Evolutionary conservation across 2,797 vertebrate genomes (phyloP).

Genomic region (Knipowitschia caucasica): DNA sequence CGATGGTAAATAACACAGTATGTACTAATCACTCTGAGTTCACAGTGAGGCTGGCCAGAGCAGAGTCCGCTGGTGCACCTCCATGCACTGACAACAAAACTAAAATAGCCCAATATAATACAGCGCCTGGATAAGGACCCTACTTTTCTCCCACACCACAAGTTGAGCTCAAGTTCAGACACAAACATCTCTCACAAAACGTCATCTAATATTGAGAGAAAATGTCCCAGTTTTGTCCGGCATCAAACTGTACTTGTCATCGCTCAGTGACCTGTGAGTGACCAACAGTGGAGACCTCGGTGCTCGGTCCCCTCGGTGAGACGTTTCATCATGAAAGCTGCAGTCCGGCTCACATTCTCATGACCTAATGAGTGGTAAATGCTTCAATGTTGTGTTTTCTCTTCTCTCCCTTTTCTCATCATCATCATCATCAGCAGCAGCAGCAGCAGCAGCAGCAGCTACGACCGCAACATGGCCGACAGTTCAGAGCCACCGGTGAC

Average conservation of each 20-base stretch:
- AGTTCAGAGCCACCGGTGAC: slow-evolving; percentile 39
- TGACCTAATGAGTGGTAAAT: slow-evolving; percentile 82
- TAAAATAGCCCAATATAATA: slow-evolving; percentile 76
- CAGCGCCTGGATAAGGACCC: slow-evolving; percentile 56
- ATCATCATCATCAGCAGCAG: slow-evolving; percentile 50
- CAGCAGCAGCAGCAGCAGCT: slow-evolving; percentile 7
- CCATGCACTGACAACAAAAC: slow-evolving; percentile 75
- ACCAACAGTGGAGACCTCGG: slow-evolving; percentile 63
- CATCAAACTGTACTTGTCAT: slow-evolving; percentile 68
- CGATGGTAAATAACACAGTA: too few species aligned
- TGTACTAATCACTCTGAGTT: slow-evolving; percentile 6
- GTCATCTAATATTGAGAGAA: slow-evolving; percentile 47
- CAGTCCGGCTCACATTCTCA: slow-evolving; percentile 76
- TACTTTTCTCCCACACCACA: slow-evolving; percentile 65
- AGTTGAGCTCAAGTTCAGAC: slow-evolving; percentile 49
- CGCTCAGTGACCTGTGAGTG: slow-evolving; percentile 67
- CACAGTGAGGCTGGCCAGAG: slow-evolving; percentile 46
- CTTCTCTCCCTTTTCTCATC: slow-evolving; percentile 66
- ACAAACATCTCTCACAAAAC: slow-evolving; percentile 39
- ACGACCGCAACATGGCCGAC: slow-evolving; percentile 41
- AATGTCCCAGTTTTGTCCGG: slow-evolving; percentile 65
- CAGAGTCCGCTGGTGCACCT: slow-evolving; percentile 71
- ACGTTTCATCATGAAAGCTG: slow-evolving; percentile 72
- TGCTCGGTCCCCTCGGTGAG: slow-evolving; percentile 67
- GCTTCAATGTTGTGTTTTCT: slow-evolving; percentile 74